phyloP scores from a whole-genome alignment of 1,140 invertebrate species.

The Drosophila grimshawi region DNA sequence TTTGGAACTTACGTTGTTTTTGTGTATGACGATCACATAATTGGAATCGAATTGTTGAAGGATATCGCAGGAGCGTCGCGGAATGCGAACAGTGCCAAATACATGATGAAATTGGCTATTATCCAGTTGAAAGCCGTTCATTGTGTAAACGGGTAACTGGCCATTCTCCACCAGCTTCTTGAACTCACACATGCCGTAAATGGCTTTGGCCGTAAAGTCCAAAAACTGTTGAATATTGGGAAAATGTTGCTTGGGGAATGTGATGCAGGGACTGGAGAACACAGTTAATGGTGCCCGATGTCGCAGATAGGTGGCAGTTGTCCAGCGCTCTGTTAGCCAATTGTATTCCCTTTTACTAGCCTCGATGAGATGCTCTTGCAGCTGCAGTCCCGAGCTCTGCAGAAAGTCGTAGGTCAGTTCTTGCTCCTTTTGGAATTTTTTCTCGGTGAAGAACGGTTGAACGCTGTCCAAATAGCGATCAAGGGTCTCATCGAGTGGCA shows the following conservation, averaged over 20 bases:
- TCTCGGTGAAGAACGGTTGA: slow-evolving; percentile 20
- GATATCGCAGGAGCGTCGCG: slow-evolving; percentile 87
- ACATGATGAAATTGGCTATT: slow-evolving; percentile 95
- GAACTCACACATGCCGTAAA: slow-evolving; percentile 88
- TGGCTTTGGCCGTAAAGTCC: slow-evolving; percentile 88
- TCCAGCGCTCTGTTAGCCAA: slow-evolving; percentile 93
- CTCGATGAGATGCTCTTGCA: slow-evolving; percentile 89
- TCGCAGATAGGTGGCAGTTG: slow-evolving; percentile 90
- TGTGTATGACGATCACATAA: slow-evolving; percentile 91
- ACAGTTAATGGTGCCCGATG: slow-evolving; percentile 90
- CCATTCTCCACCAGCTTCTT: slow-evolving; percentile 89
- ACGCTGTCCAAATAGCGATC: slow-evolving; percentile 49
- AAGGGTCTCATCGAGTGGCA: slow-evolving; percentile 40
- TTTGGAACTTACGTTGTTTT: slow-evolving; percentile 90
- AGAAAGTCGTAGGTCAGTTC: slow-evolving; percentile 89
- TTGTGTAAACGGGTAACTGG: slow-evolving; percentile 90
- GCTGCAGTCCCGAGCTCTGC: slow-evolving; percentile 86
- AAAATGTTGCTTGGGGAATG: slow-evolving; percentile 90
- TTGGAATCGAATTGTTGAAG: slow-evolving; percentile 88
- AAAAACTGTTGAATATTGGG: slow-evolving; percentile 87
- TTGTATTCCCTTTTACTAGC: slow-evolving; percentile 87
- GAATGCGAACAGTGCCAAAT: slow-evolving; percentile 93
- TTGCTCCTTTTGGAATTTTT: slow-evolving; percentile 5
- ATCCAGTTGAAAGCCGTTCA: slow-evolving; percentile 91
- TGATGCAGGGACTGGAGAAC: slow-evolving; percentile 91